Evolutionary conservation across 2,797 vertebrate genomes (phyloP), one percentile per base, ranked within the genome.

Genomic region (Channallabes apus): DNA sequence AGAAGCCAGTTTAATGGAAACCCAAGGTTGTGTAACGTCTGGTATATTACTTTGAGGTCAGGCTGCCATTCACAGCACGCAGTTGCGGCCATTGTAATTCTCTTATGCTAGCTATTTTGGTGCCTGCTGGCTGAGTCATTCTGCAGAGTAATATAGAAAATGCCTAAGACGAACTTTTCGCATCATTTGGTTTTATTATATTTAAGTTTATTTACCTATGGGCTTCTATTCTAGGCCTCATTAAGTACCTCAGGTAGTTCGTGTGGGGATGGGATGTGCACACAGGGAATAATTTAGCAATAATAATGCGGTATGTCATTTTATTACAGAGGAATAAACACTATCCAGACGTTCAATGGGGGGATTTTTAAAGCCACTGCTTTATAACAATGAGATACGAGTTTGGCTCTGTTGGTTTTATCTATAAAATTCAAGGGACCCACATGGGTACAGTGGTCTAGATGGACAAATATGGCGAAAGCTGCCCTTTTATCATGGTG

Each of bases 21-120:
- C 75, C 46, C 73, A 92, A 92, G 89, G 90, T 92, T 89, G 89
- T 69, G 88, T 87, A 87, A 89, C 88, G 90, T 93, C 90, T 94
- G 93, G 80, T 87, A 35, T 92, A 93, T 89, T 87, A 89, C 91
- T 94, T 89, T 93, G 91, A 91, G 92, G 91, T 92, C 78, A 20
- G 79, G 54, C n/a, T 46, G 80, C 35, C 59, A 84, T 91, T 92
- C 92, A 94, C 93, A 93, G 93, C 90, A 92, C 86, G 91, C 84
- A 88, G 38, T 77, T 90, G 85, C 77, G 92, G 92, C 88, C 77
- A 78, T 61, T 62, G 87, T 89, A 24, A 91, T 90, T 80, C 92
- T 88, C 89, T 86, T 88, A 82, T 84, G 86, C 90, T 87, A 88
- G 90, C 86, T 92, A 92, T 94, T 94, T 94, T 86, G 82, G 91